Percentiles rank a stretch among this genome's conserved stretches.
Conservation (phyloP, 2,888 invertebrate species). For the Xanthorhoe spadicearia region DNA sequence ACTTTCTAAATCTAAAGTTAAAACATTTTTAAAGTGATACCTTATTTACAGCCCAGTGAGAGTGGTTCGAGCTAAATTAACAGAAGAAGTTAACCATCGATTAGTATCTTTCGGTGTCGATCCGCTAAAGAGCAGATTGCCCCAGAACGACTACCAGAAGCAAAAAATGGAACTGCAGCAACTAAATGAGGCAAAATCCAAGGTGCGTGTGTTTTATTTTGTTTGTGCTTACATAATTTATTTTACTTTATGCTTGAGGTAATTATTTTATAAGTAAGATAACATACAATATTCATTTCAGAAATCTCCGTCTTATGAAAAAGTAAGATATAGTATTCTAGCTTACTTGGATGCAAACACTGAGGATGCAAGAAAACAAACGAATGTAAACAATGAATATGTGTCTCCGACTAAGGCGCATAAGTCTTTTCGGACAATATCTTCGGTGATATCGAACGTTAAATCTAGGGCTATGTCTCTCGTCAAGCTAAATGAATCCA, state of each 20-base stretch:
- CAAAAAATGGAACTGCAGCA: conserved; percentile 84
- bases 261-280: neutral
- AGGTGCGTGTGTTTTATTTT: conserved; percentile 67
- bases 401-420: conserved; percentile 62
- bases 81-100: conserved; percentile 81
- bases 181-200: conserved; percentile 82
- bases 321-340: conserved; percentile 74
- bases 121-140: conserved; percentile 85
- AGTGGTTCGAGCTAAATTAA: conserved; percentile 74
- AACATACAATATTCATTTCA: conserved; percentile 53
- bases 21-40: neutral
- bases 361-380: conserved; percentile 49
- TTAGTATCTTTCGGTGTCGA: conserved; percentile 86
- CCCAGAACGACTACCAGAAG: conserved; percentile 82
- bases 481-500: conserved; percentile 71
- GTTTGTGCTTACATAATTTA: neutral
- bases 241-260: neutral
- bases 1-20: neutral
- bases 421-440: conserved; percentile 64
- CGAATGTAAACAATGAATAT: conserved; percentile 55
- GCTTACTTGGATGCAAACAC: conserved; percentile 73
- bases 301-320: conserved; percentile 79
- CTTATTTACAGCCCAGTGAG: conserved; percentile 66
- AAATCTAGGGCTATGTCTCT: conserved; percentile 82
- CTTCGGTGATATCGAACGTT: conserved; percentile 80